Evolutionary conservation across 2,113 vertebrate species (phyloP), one percentile per base, ranked within the genome.

Genomic region (Cinclus mexicanus): DNA sequence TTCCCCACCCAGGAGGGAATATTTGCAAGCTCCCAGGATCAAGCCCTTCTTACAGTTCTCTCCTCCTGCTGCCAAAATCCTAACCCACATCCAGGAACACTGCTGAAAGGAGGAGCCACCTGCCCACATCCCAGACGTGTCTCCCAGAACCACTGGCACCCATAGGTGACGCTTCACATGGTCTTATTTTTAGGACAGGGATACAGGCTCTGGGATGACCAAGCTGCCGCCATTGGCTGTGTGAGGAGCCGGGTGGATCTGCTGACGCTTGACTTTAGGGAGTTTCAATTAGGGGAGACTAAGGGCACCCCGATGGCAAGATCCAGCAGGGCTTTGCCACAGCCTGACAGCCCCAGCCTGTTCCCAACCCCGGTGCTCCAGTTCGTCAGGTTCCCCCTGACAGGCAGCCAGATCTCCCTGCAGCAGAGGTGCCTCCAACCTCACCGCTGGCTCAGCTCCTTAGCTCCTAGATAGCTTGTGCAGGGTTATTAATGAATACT

Each of bases 311-410:
- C 0, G 1, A 89, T 77, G 80, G 83, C 8, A 16, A 92, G 89
- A 94, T 42, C 75, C 61, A 71, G 49, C 56, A 64, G 61, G 33
- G 74, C 67, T 95, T 82, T 11, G 3, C 88, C 19, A 0, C 83
- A 92, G 64, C 69, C 33, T 0, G 2, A 87, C 91, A 93, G 87
- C 91, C 69, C 7, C 1, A 94, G 95, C 94, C 92, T 83, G 94
- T 78, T 96, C 63, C 71, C 57, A 49, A 10, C 18, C 83, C 64
- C 0, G 19, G 80, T 80, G 49, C 92, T 89, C 96, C 29, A 16
- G 95, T 94, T 93, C 31, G 0, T 92, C 95, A 94, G 86, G 95
- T 95, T 96, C 60, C 90, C 81, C 37, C 80, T 89, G 89, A 44
- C 56, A 89, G 41, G n/a, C 80, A 89, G 65, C 44, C 68, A 80